These are phyloP conservation scores for Carposina sasakii DNA, from an alignment of 1,140 invertebrate species.

Conservation along the genomic window DNA sequence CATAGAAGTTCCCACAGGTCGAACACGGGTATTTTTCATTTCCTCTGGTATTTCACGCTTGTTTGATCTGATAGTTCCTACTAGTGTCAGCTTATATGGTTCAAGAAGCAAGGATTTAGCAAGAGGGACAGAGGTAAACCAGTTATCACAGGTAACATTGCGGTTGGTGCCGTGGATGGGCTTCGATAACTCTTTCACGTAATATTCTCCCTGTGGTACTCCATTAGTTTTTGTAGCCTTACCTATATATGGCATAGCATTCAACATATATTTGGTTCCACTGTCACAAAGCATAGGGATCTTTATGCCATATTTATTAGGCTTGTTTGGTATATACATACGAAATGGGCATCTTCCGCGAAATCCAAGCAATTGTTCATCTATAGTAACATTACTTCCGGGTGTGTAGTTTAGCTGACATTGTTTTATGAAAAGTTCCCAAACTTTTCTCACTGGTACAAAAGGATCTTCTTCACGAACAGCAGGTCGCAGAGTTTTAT, in stretches of 20 bases:
- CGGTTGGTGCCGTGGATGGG: conserved; percentile 34
- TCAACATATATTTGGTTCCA: conserved; percentile 40
- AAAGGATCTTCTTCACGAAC: too few relatives aligned
- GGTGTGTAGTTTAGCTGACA: too few relatives aligned
- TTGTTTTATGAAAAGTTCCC: too few relatives aligned
- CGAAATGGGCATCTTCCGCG: too few relatives aligned
- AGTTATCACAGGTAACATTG: conserved; percentile 50
- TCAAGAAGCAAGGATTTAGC: conserved; percentile 36
- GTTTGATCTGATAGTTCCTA: conserved; percentile 41
- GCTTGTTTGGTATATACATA: conserved; percentile 37
- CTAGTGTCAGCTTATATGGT: conserved; percentile 39
- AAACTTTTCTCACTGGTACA: too few relatives aligned
- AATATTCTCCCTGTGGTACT: conserved; percentile 29
- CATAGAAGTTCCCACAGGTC: conserved; percentile 22
- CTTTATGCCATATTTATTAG: conserved; percentile 23
- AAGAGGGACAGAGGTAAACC: conserved; percentile 39
- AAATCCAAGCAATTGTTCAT: too few relatives aligned
- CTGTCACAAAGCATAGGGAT: conserved; percentile 37
- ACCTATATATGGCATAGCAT: conserved; percentile 42
- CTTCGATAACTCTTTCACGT: conserved; percentile 18
- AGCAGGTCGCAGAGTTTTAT: too few relatives aligned
- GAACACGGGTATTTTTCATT: conserved; percentile 23
- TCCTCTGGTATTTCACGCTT: conserved; percentile 46
- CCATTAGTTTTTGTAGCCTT: conserved; percentile 31
- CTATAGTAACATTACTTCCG: too few relatives aligned